Conservation (phyloP, 1,140 invertebrate genomes). For the Lamellibrachia luymesi region DNA sequence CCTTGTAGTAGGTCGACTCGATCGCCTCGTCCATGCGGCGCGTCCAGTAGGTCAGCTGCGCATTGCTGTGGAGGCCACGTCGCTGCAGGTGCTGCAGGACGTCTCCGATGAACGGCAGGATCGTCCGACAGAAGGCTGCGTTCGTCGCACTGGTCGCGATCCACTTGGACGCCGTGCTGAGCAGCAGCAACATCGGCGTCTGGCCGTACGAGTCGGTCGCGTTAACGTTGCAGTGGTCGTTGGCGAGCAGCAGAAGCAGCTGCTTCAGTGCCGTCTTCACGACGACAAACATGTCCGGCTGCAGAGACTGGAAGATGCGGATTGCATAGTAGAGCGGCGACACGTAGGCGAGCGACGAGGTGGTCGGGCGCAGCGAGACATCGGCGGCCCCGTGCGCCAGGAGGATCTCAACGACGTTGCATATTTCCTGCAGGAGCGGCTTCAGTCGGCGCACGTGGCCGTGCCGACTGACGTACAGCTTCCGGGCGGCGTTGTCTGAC, state of each 20-base stretch:
- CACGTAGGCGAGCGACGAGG: conserved; percentile 16
- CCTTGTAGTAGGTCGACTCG: conserved; percentile 23
- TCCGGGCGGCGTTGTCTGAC: conserved; percentile 17
- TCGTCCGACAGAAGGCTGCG: conserved; percentile 19
- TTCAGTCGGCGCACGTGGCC: conserved; percentile 28
- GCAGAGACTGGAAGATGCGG: conserved; percentile 29
- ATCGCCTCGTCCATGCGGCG: conserved; percentile 25
- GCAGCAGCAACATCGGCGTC: conserved; percentile 25
- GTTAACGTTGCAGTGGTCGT: conserved; percentile 23
- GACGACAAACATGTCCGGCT: conserved; percentile 29
- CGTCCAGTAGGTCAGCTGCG: conserved; percentile 22
- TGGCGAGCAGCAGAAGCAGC: conserved; percentile 20
- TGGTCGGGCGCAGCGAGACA: conserved; percentile 2
- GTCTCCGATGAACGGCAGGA: conserved; percentile 23
- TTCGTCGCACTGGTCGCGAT: conserved; percentile 22
- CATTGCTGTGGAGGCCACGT: conserved; percentile 25
- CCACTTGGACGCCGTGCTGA: conserved; percentile 22
- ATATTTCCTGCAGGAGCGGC: conserved; percentile 28
- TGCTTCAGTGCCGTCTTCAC: conserved; percentile 29
- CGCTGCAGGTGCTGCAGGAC: conserved; percentile 24
- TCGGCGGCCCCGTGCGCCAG: conserved; percentile 28
- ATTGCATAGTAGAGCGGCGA: conserved; percentile 29
- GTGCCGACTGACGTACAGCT: conserved; percentile 28
- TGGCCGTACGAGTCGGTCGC: conserved; percentile 22
- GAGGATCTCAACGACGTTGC: conserved; percentile 27